Evolutionary conservation across 2,113 vertebrate genomes (phyloP), one percentile per base, ranked within the genome.

Genomic region (Ammospiza nelsoni): DNA sequence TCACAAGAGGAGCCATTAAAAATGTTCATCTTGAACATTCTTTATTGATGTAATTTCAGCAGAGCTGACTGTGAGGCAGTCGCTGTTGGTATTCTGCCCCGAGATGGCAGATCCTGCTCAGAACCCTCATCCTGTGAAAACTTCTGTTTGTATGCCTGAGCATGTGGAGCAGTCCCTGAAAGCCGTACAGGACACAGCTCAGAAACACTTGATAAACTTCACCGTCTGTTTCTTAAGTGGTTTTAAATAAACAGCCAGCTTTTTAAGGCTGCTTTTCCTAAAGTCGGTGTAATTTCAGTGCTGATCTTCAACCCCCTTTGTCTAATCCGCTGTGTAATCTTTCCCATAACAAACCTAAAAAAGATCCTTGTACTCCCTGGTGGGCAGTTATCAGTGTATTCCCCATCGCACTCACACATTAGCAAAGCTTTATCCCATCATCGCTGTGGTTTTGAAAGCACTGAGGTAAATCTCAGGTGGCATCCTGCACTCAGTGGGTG

Each of bases 341-440:
- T 97, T 97, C 90, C 98, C 98, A 97, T 98, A 98, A 98, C 92
- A 97, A 98, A 98, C 97, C 96, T 98, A 96, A 96, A 97, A 98
- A 97, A 91, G 92, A 96, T 91, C 84, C 89, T 69, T 55, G 76
- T 92, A 71, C 87, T 97, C 96, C 96, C 96, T 95, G 92, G 97
- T 90, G 98, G 98, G 97, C 96, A 97, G 97, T 98, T 98, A 98
- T 98, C 97, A 97, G 97, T 96, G 96, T 98, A 97, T 96, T 98
- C 98, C 97, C 98, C 94, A 81, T 96, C 94, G 96, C 96, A 96
- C 94, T 97, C 92, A 89, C 97, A 98, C 97, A 98, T 98, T 98
- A 98, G 98, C 97, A 97, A 93, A 92, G 97, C 98, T 98, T 98
- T 98, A 98, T 98, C 96, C 98, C 94, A 80, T 96, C 87, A 76